These are phyloP conservation scores for Sebastes iracundus DNA, from an alignment of 2,797 vertebrate species.

Conservation along the genomic window DNA sequence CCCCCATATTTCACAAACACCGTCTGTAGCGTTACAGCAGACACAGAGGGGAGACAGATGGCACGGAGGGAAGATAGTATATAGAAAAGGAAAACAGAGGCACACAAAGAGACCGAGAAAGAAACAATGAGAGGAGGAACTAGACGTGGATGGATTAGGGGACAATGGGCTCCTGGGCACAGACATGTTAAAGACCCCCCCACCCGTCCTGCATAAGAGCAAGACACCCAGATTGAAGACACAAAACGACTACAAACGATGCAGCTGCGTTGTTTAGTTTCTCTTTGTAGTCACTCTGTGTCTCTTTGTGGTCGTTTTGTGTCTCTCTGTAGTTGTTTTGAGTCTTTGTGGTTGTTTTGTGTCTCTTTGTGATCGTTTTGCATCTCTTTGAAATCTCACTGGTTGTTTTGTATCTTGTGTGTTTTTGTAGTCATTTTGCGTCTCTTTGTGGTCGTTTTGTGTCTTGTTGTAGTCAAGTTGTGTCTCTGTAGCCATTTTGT, in stretches of 20 bases:
- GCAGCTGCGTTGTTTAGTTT: neutral
- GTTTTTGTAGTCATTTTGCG: neutral
- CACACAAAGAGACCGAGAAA: neutral
- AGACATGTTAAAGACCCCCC: neutral
- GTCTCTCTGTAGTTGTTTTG: too few species aligned
- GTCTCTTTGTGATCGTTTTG: neutral
- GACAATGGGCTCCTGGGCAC: neutral
- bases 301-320: too few species aligned
- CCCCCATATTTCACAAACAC: conserved; percentile 57
- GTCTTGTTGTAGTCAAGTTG: too few species aligned
- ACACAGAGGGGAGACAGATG: conserved; percentile 36
- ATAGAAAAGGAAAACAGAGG: neutral
- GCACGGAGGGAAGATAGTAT: conserved; percentile 19
- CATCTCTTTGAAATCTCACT: neutral
- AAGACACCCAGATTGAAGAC: neutral
- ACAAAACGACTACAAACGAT: neutral
- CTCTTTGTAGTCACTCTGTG: neutral
- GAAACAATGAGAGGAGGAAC: conserved; percentile 4
- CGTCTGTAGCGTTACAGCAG: conserved; percentile 46
- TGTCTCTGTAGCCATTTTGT: neutral
- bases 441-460: too few species aligned
- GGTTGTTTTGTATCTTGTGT: neutral
- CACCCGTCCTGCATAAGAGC: neutral
- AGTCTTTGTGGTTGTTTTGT: neutral
- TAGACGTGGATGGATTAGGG: neutral